Base-by-base conservation (phyloP, 2,888 invertebrate species). In the Arctia plantaginis region DNA sequence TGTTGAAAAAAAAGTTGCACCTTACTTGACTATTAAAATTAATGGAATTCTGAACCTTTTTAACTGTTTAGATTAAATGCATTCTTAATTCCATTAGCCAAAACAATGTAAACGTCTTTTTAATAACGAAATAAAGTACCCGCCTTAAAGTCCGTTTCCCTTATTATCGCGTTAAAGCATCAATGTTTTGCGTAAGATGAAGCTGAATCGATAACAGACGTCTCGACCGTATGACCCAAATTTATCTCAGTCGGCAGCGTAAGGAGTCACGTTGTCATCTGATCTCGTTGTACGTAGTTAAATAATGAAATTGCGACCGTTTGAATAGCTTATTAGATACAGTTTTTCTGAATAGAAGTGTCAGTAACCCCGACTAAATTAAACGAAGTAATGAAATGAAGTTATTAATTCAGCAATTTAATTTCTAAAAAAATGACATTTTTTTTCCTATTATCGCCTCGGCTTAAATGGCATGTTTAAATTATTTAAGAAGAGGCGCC, bases 221-320 rank as follows among this genome's bases (percentile, higher is more conserved):
- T 90, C 92, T 91, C 91, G 93, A 86, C 92, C 87, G 90, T 90
- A 86, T 92, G 93, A 94, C 94, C 94, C 88, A 92, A 90, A 92
- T 94, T 90, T 81, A 85, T 88, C 86, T 85, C 80, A 74, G 80
- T 79, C 80, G 79, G 77, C 77, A 30, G 59, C 30, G 80, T 80
- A 80, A 80, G 80, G 78, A 77, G 77, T 75, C 66, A 65, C 62
- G 41, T 72, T 71, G 74, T 27, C 41, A 69, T 71, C 20, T 51
- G 69, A 75, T 75, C 72, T 33, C 20, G 33, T 20, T 47, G 27
- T 51, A 55, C 27, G 66, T 66, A 35, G 18, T 39, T 51, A n/a
- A 47, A 12, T 55, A 55, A 35, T 15, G 23, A 51, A 3, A 39
- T 41, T 41, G 66, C 15, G n/a, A 27, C 66, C 18, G 8, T 18